A percentile compares a stretch with the other conserved stretches of the same genome.
phyloP scores from a whole-genome alignment of 2,113 vertebrate genomes.

The Pituophis catenifer region DNA sequence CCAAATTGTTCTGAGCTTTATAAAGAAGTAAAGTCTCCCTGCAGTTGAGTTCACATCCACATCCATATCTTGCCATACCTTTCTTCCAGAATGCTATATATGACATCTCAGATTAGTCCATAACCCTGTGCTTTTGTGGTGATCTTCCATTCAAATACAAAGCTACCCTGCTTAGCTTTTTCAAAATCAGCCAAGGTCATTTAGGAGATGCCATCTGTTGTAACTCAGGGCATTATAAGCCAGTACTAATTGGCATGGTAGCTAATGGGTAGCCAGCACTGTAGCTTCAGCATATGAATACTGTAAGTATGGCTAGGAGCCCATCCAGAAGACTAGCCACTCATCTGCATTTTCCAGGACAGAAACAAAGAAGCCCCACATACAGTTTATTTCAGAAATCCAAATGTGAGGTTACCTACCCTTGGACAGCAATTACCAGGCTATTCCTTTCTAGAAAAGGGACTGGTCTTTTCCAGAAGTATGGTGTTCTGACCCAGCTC shows the following conservation, averaged over 20 bases:
- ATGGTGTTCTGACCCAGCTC: background rate
- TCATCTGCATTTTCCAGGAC: background rate
- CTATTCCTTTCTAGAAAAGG: background rate
- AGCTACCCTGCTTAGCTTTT: background rate
- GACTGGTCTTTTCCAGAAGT: background rate
- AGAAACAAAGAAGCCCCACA: background rate
- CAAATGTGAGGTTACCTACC: background rate
- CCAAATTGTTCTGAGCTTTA: background rate
- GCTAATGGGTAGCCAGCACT: background rate
- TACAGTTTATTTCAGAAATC: background rate
- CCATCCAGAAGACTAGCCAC: background rate
- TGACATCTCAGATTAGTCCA: background rate
- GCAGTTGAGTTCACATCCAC: background rate
- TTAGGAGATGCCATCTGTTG: background rate
- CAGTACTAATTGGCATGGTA: background rate
- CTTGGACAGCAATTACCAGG: background rate
- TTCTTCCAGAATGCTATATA: background rate
- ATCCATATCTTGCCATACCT: background rate
- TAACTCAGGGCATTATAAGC: background rate
- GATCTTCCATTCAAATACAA: background rate
- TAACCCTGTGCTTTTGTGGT: background rate
- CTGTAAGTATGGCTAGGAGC: background rate
- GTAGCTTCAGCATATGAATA: background rate
- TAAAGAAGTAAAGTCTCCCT: background rate
- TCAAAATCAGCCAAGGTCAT: background rate